phyloP scores from a whole-genome alignment of 1,140 invertebrate species.

The Potamilus streckersoni region DNA sequence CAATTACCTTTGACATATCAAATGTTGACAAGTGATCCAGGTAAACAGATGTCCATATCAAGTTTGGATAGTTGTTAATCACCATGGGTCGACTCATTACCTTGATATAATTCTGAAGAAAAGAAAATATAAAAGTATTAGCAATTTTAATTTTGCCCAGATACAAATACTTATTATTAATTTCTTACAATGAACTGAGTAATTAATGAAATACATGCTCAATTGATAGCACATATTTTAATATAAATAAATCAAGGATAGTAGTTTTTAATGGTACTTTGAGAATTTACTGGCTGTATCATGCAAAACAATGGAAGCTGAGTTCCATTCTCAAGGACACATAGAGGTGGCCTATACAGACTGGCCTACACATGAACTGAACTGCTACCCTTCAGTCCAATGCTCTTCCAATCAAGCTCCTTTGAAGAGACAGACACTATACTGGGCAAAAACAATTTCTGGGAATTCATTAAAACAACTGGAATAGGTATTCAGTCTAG shows the following conservation, averaged over 20 bases:
- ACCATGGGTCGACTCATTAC: slow-evolving; percentile 64
- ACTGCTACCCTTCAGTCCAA: too few species aligned
- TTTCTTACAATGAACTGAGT: not conserved
- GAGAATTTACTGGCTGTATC: not conserved
- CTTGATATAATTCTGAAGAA: slow-evolving; percentile 62
- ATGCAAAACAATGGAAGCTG: not conserved
- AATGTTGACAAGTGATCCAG: slow-evolving; percentile 26
- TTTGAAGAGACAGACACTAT: too few species aligned
- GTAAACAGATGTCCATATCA: slow-evolving; percentile 63
- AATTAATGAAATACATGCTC: not conserved
- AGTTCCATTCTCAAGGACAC: too few species aligned
- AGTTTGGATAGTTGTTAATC: slow-evolving; percentile 40
- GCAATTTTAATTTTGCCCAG: not conserved
- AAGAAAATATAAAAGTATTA: not conserved
- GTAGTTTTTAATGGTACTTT: not conserved
- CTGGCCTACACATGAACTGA: too few species aligned
- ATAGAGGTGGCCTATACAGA: too few species aligned
- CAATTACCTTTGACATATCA: slow-evolving; percentile 1
- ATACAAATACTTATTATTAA: not conserved
- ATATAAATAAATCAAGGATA: too few species aligned
- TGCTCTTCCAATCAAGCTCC: too few species aligned
- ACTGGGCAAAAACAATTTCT: too few species aligned
- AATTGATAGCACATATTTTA: not conserved
- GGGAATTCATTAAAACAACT: too few species aligned
- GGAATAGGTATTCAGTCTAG: too few species aligned